Conservation (phyloP, 1,140 invertebrate genomes). For the Euura lappo region DNA sequence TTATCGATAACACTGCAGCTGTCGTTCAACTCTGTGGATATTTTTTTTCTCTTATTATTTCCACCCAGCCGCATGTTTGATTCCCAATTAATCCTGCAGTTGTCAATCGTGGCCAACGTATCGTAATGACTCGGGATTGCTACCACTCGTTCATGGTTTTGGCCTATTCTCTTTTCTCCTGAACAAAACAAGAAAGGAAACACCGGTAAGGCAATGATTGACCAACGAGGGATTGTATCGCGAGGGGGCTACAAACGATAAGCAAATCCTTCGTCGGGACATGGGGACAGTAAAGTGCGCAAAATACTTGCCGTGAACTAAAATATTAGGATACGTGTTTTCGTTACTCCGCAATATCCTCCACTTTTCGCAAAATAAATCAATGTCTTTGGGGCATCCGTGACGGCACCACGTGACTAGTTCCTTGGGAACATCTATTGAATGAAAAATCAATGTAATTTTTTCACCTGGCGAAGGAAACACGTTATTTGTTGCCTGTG, state of each 20-base stretch:
- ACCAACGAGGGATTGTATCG: too few relatives aligned
- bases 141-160: not conserved
- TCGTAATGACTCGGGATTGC: too few relatives aligned
- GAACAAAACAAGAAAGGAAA: not conserved
- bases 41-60: not conserved
- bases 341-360: constrained; percentile 19
- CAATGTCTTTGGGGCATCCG: constrained; percentile 45
- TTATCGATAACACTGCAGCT: not conserved
- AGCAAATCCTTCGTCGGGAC: constrained; percentile 12
- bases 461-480: not conserved
- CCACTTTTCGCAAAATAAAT: constrained; percentile 44
- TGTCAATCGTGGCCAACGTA: too few relatives aligned
- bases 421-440: constrained; percentile 36
- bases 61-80: too few relatives aligned
- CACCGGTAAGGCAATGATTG: not conserved
- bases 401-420: constrained; percentile 35
- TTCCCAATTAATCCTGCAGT: too few relatives aligned
- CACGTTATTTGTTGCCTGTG: not conserved
- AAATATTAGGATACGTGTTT: constrained; percentile 1
- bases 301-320: not conserved
- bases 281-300: constrained; percentile 12
- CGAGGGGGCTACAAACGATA: not conserved
- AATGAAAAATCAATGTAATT: constrained; percentile 26
- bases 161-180: not conserved
- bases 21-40: not conserved